Base-by-base conservation (phyloP, 1,140 invertebrate genomes). In the Bombus affinis region DNA sequence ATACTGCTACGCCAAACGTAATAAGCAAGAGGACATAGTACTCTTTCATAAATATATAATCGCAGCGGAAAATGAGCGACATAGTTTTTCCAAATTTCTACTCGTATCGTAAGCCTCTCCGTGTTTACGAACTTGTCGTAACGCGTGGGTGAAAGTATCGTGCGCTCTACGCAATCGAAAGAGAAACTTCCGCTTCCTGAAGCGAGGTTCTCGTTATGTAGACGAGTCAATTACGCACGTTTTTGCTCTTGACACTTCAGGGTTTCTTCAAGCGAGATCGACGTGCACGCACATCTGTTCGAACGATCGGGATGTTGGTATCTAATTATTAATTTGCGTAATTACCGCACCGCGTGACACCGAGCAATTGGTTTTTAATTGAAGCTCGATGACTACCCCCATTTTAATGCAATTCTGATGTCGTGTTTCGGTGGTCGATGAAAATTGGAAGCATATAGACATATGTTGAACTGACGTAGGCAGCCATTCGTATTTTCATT, bases 221-320 rank as follows among this genome's bases (percentile, higher is more conserved):
- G 82, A 85, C 86, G 82, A 88, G 62, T 89, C 82, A 88, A 89
- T 89, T 89, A 85, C 66, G 73, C 65, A 42, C 86, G 77, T 84
- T 71, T 57, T 83, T 88, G 82, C 86, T 89, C 85, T 88, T 81
- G 83, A 85, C 83, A 81, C 82, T 81, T 81, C 5, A 28, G 47
- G 35, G 62, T 82, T 83, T 32, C 28, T 83, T 70, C 73, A 10
- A 10, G 15, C 78, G 70, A 85, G 66, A 68, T 78, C 82, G 47
- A 59, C 72, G 59, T 32, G 65, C 85, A 75, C 65, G 65, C 39
- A 28, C 62, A 57, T 32, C 47, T n/a, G 32, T 22, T 71, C 12
- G 22, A 81, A 71, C 47, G 35, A 39, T 28, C 35, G 35, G 3
- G 18, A 32, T n/a, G 32, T 10, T 44, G 37, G 22, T 81, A 78